These are phyloP conservation scores for Chloropsis cyanopogon DNA, from an alignment of 2,113 vertebrate species.

Conservation along the genomic window DNA sequence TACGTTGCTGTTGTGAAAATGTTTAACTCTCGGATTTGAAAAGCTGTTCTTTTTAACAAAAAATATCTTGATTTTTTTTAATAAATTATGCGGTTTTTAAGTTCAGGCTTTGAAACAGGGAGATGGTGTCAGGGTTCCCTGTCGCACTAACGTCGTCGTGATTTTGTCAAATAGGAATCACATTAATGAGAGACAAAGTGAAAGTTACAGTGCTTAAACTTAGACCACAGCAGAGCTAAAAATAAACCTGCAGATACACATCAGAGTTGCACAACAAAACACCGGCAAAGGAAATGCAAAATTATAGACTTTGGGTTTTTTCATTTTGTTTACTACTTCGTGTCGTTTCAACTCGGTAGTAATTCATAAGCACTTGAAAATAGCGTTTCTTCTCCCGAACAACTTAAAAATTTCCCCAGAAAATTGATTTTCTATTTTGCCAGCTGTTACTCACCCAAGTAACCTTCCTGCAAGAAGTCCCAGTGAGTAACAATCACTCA, in stretches of 20 bases:
- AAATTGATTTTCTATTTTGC: slow-evolving; percentile 3
- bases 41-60: neutral
- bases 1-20: slow-evolving; percentile 13
- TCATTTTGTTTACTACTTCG: slow-evolving; percentile 64
- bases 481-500: neutral
- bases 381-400: neutral
- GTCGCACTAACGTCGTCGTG: neutral
- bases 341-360: slow-evolving; percentile 43
- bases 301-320: neutral
- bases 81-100: neutral
- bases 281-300: slow-evolving; percentile 63
- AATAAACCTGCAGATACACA: slow-evolving; percentile 44
- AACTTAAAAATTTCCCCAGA: neutral
- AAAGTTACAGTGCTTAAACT: slow-evolving; percentile 67
- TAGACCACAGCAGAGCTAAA: slow-evolving; percentile 64
- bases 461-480: neutral
- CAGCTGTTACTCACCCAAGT: neutral
- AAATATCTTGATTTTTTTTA: neutral
- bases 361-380: neutral
- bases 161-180: slow-evolving; percentile 31
- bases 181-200: slow-evolving; percentile 65
- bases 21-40: neutral
- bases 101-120: neutral
- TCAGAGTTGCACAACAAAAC: slow-evolving; percentile 60
- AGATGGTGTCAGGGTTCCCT: neutral